phyloP scores from a whole-genome alignment of 2,113 vertebrate species.

The Toxostoma redivivum region DNA sequence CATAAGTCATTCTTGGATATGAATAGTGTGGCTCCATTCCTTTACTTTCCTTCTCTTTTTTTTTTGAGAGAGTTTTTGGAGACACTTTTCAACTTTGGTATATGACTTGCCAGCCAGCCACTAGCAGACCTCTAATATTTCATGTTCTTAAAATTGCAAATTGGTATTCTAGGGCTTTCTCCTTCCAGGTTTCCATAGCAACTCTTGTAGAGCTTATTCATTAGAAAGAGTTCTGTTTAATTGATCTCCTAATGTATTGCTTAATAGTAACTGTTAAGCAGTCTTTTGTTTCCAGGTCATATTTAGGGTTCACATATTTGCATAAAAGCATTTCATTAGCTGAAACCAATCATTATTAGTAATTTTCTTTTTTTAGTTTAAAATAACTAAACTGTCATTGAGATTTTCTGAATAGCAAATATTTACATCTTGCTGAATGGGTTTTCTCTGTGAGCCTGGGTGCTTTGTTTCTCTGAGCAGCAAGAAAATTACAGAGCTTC shows the following conservation, averaged over 20 bases:
- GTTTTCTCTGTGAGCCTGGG: conserved; percentile 79
- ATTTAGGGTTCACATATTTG: conserved; percentile 93
- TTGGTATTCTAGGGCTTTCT: conserved; percentile 56
- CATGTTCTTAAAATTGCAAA: conserved; percentile 55
- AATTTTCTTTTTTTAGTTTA: conserved; percentile 91
- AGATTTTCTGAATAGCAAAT: conserved; percentile 91
- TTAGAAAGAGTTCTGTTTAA: conserved; percentile 95
- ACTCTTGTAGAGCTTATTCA: conserved; percentile 72
- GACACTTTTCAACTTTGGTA: background rate
- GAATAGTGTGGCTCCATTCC: background rate
- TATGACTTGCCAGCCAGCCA: background rate
- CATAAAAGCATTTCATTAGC: conserved; percentile 98
- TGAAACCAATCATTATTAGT: conserved; percentile 97
- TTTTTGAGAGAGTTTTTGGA: background rate
- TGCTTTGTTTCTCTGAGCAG: conserved; percentile 78
- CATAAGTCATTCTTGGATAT: background rate
- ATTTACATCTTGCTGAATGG: conserved; percentile 91
- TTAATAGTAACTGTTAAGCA: conserved; percentile 94
- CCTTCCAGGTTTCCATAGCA: conserved; percentile 53
- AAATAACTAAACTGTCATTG: conserved; percentile 92
- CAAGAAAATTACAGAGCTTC: conserved; percentile 83
- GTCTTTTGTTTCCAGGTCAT: conserved; percentile 99
- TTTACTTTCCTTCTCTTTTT: background rate
- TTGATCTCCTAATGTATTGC: conserved; percentile 99
- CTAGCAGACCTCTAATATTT: conserved; percentile 1